Base-by-base conservation (phyloP, 2,113 vertebrate genomes). In the Clarias macrocephalus region DNA sequence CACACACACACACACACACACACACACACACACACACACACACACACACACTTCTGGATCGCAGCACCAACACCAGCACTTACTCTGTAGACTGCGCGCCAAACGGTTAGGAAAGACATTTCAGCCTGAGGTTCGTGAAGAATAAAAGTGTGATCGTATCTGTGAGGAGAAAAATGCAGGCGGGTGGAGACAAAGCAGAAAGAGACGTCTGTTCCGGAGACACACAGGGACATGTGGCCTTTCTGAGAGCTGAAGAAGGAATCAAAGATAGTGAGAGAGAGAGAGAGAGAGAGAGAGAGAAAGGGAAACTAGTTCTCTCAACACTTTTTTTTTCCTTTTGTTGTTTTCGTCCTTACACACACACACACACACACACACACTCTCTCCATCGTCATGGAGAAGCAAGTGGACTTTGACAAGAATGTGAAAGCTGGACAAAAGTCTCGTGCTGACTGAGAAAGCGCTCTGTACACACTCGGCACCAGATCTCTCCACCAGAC, bases 331-430 rank as follows among this genome's bases (percentile, higher is more conserved):
- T 10, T 42, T 21, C 13, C 7, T 42, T 54, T 48, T 6, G 48
- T 48, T 48, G 48, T 48, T 48, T 48, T 48, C 1, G 48, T 48
- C 48, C 48, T 48, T 48, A 7, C 42, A 42, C 42, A 42, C 42
- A 42, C 42, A 42, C 42, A 7, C 42, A 42, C 42, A 42, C 42
- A 42, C 42, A 48, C 5, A 48, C 42, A 62, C 10, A 19, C 73
- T 23, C 33, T 30, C n/a, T 19, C 62, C 59, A n/a, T 85, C 52
- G 19, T 77, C 73, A 86, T 65, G 84, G 72, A 85, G 57, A 76
- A 30, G 56, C 63, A n/a, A 15, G 10, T 63, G 72, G 57, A 63
- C 70, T 76, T 52, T 48, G 42, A 23, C 54, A 6, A 57, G 84
- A 85, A 77, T 77, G 57, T 57, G 11, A 23, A 54, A n/a, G 59